Base-by-base conservation (phyloP, 2,888 invertebrate genomes). In the Macrophya alboannulata region DNA sequence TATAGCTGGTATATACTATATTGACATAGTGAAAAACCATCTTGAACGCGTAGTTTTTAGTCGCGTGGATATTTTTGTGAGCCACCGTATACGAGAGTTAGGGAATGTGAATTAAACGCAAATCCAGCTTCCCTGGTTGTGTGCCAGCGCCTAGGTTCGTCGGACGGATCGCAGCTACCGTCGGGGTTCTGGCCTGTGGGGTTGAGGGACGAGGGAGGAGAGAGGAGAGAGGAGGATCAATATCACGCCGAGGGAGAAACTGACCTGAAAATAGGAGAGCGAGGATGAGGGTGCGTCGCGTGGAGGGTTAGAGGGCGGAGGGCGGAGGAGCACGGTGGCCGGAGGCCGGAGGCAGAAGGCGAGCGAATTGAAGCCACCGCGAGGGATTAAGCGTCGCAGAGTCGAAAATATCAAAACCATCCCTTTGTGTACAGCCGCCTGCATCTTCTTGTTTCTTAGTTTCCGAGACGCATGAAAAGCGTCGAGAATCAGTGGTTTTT, bases 241-340 rank as follows among this genome's bases (percentile, higher is more conserved):
- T 92, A 92, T 92, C 92, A 91, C 88, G 89, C 89, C 89, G 90
- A 91, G 92, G 91, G 91, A 90, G 91, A 90, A 88, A 90, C 89
- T 89, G 89, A 89, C 89, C 90, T 89, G 90, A 91, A 89, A 88
- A 88, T 89, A 87, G 84, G 82, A 81, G 88, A 87, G 88, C 88
- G 89, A 87, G 87, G 89, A 89, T 88, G 86, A 89, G 87, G 81
- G 84, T 85, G 86, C 88, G 88, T 88, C 87, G 89, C 88, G 89
- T 88, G 88, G 89, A 89, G 90, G 89, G 90, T 91, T 90, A 89
- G 65, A 88, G 85, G 84, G 87, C 82, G 55, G 21, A 21, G 81
- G 62, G 68, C 68, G 68, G 68, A 15, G 15, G 68, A 37, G 62
- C 12, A 31, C 17, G 37, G 71, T 21, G 45, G 68, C 25, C 17